A percentile compares a stretch with the other conserved stretches of the same genome.
Conservation (phyloP, 37 sponge, comb jelly and placozoan genomes). For the Cladorhizidae sp. region DNA sequence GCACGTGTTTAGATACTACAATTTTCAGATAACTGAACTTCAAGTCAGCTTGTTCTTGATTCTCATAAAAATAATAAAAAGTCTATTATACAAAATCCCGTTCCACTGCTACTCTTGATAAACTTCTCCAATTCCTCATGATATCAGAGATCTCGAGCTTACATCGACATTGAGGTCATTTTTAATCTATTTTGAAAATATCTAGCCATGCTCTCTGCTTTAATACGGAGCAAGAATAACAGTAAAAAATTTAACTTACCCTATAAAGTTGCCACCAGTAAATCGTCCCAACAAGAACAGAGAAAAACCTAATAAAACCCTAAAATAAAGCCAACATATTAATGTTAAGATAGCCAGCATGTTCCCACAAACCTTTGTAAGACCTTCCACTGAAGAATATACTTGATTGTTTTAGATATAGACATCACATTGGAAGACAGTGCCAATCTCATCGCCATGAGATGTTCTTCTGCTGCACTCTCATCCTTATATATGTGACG, state of each 20-base stretch:
- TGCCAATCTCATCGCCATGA: neutral
- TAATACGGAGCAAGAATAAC: too few species aligned
- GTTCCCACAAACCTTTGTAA: neutral
- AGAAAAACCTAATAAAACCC: neutral
- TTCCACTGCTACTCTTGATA: too few species aligned
- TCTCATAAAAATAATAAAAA: too few species aligned
- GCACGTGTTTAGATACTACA: too few species aligned
- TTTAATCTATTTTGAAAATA: neutral
- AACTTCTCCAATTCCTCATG: too few species aligned
- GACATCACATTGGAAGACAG: neutral
- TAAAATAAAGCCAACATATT: neutral
- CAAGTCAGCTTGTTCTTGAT: too few species aligned
- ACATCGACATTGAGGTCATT: too few species aligned
- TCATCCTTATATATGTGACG: neutral
- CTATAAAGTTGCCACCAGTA: neutral
- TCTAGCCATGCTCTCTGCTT: too few species aligned
- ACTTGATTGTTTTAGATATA: neutral
- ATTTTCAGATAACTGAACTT: too few species aligned
- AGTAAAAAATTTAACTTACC: neutral
- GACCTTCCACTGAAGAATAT: neutral
- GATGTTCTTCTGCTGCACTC: neutral
- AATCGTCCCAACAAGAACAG: slow-evolving; percentile 1
- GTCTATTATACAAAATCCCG: too few species aligned
- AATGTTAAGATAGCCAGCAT: neutral
- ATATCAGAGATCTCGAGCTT: too few species aligned